phyloP scores from a whole-genome alignment of 2,113 vertebrate species.

The Cricetomys ansorgei region DNA sequence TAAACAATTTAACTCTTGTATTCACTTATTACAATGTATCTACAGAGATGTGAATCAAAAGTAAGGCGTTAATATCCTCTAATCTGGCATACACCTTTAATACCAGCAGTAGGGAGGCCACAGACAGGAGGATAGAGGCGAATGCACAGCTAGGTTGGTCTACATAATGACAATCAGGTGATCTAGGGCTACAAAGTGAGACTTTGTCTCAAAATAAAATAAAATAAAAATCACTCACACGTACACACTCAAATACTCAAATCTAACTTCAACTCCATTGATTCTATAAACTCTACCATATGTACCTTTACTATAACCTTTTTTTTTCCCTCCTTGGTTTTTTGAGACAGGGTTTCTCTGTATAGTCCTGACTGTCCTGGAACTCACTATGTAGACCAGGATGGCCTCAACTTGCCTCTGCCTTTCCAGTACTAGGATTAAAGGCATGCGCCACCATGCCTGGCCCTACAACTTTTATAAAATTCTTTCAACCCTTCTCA shows the following conservation, averaged over 20 bases:
- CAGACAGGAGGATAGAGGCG: too few species aligned
- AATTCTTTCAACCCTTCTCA: conserved; percentile 16
- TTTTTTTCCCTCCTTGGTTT: background rate
- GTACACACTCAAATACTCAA: background rate
- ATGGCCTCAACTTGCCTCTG: background rate
- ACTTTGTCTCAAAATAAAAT: background rate
- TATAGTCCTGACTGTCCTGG: background rate
- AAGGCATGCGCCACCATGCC: background rate
- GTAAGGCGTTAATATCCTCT: conserved; percentile 27
- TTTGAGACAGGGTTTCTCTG: background rate
- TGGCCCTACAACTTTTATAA: background rate
- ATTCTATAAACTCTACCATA: background rate
- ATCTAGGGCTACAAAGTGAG: background rate
- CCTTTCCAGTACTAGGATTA: background rate
- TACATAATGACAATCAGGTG: background rate
- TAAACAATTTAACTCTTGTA: background rate
- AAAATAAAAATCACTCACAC: background rate
- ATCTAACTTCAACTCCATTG: background rate
- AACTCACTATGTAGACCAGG: background rate
- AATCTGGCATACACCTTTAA: background rate
- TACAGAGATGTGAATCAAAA: conserved; percentile 36
- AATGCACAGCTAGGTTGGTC: background rate
- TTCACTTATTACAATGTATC: background rate
- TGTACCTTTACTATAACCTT: background rate
- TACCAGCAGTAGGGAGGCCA: background rate